Evolutionary conservation across 2,797 vertebrate species (phyloP).

Genomic region (Myotis pilosus): DNA sequence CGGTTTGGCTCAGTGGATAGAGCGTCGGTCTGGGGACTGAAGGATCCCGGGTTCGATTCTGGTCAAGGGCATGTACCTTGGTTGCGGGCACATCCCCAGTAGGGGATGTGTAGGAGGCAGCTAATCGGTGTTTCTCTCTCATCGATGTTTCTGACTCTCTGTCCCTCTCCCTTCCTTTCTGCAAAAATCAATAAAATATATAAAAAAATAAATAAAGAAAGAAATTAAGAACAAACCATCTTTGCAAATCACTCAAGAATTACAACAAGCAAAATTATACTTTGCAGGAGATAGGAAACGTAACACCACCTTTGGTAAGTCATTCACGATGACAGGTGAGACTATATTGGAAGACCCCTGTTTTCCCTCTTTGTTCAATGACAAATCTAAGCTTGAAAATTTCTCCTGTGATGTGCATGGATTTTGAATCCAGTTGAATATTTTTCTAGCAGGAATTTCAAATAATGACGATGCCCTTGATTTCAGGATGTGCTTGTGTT

Average conservation of each 20-base stretch:
- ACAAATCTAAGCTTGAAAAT: background rate
- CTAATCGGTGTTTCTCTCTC: no score
- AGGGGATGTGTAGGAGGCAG: no score
- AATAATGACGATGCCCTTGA: background rate
- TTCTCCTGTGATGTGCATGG: background rate
- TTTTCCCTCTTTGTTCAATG: background rate
- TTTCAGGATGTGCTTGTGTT: background rate
- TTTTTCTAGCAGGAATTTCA: background rate
- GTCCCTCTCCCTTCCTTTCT: no score
- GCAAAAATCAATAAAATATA: no score
- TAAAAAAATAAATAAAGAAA: no score
- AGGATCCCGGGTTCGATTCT: no score
- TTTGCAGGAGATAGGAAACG: background rate
- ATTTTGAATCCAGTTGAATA: background rate
- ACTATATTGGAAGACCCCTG: background rate
- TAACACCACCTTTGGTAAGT: background rate
- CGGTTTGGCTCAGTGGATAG: no score
- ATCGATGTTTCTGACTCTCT: no score
- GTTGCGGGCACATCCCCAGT: no score
- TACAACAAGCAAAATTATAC: background rate
- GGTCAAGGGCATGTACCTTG: no score
- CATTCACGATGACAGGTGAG: background rate
- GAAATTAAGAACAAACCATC: background rate
- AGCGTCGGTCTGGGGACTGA: no score
- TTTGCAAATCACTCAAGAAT: background rate